Evolutionary conservation across 2,113 vertebrate species (phyloP).

Genomic region (Calyptommatus sinebrachiatus): DNA sequence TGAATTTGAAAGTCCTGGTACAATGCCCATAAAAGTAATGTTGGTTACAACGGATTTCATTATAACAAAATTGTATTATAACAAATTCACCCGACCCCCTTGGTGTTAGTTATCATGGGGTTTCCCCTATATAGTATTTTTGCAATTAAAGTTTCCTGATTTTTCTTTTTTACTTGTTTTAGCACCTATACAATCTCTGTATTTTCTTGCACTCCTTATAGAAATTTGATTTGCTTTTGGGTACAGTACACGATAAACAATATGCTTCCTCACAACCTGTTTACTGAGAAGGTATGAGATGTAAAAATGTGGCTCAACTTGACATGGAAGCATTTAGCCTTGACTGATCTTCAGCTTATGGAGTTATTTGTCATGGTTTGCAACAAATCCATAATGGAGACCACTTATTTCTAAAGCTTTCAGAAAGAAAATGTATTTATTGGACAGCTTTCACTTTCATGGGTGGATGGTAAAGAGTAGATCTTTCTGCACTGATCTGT

Average conservation of each 20-base stretch:
- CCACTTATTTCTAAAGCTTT: conserved; percentile 32
- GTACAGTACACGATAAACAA: conserved; percentile 38
- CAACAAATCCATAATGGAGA: conserved; percentile 38
- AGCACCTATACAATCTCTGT: too few relatives aligned
- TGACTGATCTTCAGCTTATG: conserved; percentile 13
- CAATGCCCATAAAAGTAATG: too few relatives aligned
- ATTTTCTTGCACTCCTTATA: conserved; percentile 1
- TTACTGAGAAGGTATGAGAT: conserved; percentile 27
- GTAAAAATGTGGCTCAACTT: conserved; percentile 50
- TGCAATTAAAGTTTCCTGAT: too few relatives aligned
- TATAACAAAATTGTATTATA: too few relatives aligned
- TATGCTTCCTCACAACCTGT: conserved; percentile 23
- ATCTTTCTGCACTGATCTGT: too few relatives aligned
- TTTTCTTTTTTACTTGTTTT: too few relatives aligned
- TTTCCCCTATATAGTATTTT: too few relatives aligned
- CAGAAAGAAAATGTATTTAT: not conserved
- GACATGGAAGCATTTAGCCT: conserved; percentile 45
- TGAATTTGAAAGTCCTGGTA: too few relatives aligned
- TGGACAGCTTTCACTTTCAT: not conserved
- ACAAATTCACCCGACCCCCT: too few relatives aligned
- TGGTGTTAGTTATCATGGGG: too few relatives aligned
- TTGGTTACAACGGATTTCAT: too few relatives aligned
- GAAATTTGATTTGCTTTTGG: conserved; percentile 56
- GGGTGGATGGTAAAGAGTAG: not conserved
- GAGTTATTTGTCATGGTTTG: conserved; percentile 42